phyloP scores from a whole-genome alignment of 2,113 vertebrate genomes.

The Nothocercus nigrocapillus region DNA sequence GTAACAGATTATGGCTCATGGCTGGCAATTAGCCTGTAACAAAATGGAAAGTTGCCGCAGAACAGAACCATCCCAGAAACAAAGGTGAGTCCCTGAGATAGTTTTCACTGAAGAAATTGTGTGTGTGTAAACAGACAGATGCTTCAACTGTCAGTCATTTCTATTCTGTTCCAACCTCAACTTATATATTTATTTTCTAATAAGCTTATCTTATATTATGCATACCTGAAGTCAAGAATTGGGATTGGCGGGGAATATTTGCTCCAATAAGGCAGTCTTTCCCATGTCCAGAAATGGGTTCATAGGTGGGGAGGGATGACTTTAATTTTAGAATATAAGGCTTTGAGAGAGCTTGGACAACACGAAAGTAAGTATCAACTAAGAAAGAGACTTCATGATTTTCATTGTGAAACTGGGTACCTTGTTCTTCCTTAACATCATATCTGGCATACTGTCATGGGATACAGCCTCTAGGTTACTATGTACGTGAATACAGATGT shows the following conservation, averaged over 20 bases:
- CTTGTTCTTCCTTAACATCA: background rate
- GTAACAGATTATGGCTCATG: background rate
- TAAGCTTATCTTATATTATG: background rate
- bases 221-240: background rate
- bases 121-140: background rate
- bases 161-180: background rate
- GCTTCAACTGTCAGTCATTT: background rate
- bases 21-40: background rate
- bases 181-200: background rate
- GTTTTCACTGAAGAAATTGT: background rate
- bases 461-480: background rate
- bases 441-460: background rate
- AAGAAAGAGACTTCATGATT: background rate
- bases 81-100: background rate
- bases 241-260: background rate
- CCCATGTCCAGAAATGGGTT: background rate
- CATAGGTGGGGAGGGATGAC: background rate
- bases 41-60: background rate
- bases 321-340: background rate
- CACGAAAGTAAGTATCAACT: background rate
- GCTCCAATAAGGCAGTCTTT: background rate
- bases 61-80: background rate
- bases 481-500: accelerated
- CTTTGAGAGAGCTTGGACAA: background rate
- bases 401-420: background rate